Base-by-base conservation (phyloP, 2,888 invertebrate genomes). In the Hyposoter didymator region DNA sequence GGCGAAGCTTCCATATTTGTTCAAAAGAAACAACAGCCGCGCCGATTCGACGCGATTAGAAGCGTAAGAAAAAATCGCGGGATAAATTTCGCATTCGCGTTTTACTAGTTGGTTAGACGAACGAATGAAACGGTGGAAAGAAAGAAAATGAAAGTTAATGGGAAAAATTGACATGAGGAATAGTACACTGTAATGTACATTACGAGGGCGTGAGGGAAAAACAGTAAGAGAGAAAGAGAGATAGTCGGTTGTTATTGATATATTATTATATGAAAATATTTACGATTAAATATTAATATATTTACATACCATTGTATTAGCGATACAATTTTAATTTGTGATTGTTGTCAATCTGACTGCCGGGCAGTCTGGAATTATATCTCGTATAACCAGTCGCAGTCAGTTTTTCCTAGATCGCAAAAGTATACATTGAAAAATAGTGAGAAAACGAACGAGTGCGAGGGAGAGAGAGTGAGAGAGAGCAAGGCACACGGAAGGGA, bases 111-210 rank as follows among this genome's bases (percentile, higher is more conserved):
- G 28, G 76, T 66, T 43, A 84, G 81, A 85, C 78, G 73, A 81
- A 59, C 59, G 49, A 84, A 82, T 93, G 39, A 47, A 69, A 78
- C 76, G 32, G 45, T 69, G 73, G 75, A 59, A 55, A 84, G 35
- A 86, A 92, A 91, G 78, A 85, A 39, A 69, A 81, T 39, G 35
- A 69, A 69, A 78, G 39, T 14, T 66, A 67, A 22, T 43, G 19
- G 52, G 35, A 19, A 64, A 28, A 59, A 70, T 45, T 62, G 35
- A 62, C 70, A 66, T 2, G 59, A 55, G 82, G 78, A 59, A 86
- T 84, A 85, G 94, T 94, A 94, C 94, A 94, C 93, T 94, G 95
- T 95, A 95, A 95, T 95, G 93, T 94, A 93, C 91, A 95, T 95
- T 95, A 95, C 95, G 94, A 2, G 45, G 19, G 17, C 45, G 45